Percentiles rank a stretch among this genome's conserved stretches.
phyloP scores from a whole-genome alignment of 2,113 vertebrate genomes.

The Heliornis fulica region DNA sequence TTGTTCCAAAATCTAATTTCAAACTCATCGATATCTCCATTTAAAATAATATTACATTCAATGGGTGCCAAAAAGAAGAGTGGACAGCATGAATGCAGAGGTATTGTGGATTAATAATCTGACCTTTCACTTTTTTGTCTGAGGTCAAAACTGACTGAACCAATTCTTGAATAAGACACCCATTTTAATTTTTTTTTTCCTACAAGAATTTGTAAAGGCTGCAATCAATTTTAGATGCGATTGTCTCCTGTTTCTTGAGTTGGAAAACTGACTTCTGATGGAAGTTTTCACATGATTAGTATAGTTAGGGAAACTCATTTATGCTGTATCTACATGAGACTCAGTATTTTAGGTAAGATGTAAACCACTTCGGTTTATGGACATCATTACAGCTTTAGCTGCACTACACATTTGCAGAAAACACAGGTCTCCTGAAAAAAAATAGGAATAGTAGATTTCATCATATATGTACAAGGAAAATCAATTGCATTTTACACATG shows the following conservation, averaged over 20 bases:
- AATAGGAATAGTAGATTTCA: not conserved
- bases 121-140: conserved; percentile 36
- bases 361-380: not conserved
- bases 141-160: conserved; percentile 30
- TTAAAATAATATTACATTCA: conserved; percentile 50
- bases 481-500: not conserved
- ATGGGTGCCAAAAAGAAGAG: not conserved
- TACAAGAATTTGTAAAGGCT: not conserved
- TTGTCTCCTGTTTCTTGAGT: not conserved
- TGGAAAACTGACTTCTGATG: not conserved
- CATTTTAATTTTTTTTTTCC: not conserved
- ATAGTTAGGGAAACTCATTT: not conserved
- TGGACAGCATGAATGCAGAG: not conserved
- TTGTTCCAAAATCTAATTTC: conserved; percentile 56
- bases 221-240: not conserved
- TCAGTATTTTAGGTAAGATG: not conserved
- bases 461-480: not conserved
- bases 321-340: not conserved
- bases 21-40: conserved; percentile 50
- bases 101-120: conserved; percentile 28
- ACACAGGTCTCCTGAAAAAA: not conserved
- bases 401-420: not conserved
- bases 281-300: not conserved
- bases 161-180: not conserved
- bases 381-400: not conserved